Conservation (phyloP, 2,888 invertebrate species). For the Conops quadrifasciatus region DNA sequence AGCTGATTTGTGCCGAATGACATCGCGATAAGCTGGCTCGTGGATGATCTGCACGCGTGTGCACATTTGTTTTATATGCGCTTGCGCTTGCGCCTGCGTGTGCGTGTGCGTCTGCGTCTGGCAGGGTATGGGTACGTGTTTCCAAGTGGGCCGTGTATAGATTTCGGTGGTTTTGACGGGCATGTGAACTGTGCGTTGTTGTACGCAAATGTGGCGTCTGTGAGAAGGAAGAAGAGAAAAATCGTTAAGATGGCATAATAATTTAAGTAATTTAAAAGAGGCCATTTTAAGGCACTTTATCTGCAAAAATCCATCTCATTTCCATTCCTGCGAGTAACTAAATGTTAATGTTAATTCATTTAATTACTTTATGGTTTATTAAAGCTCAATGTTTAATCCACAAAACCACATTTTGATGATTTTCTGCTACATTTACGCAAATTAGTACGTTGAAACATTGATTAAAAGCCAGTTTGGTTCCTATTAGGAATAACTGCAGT, state of each 20-base stretch:
- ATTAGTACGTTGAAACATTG: not conserved
- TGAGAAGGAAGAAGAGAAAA: constrained; percentile 38
- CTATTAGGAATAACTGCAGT: not conserved
- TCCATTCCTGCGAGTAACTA: not conserved
- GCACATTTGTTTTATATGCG: constrained; percentile 67
- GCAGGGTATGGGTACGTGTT: constrained; percentile 67
- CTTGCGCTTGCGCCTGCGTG: constrained; percentile 65
- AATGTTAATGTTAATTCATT: constrained; percentile 12
- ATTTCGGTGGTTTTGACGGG: constrained; percentile 68
- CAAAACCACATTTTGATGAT: constrained; percentile 16
- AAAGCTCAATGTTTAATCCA: constrained; percentile 17
- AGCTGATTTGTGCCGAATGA: constrained; percentile 65
- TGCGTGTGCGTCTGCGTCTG: constrained; percentile 66
- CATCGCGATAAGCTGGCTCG: constrained; percentile 68
- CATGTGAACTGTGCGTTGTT: constrained; percentile 66
- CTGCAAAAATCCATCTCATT: not conserved
- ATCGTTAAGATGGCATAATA: not conserved
- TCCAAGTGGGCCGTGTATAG: constrained; percentile 68
- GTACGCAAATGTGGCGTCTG: constrained; percentile 69
- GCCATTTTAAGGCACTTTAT: not conserved
- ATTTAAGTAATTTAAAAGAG: constrained; percentile 24
- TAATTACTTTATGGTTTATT: constrained; percentile 9
- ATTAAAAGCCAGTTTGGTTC: too few relatives aligned
- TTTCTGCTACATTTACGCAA: not conserved
- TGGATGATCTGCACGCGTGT: constrained; percentile 68